These are phyloP conservation scores for Molorchus minor DNA, from an alignment of 2,888 invertebrate species.

Conservation along the genomic window DNA sequence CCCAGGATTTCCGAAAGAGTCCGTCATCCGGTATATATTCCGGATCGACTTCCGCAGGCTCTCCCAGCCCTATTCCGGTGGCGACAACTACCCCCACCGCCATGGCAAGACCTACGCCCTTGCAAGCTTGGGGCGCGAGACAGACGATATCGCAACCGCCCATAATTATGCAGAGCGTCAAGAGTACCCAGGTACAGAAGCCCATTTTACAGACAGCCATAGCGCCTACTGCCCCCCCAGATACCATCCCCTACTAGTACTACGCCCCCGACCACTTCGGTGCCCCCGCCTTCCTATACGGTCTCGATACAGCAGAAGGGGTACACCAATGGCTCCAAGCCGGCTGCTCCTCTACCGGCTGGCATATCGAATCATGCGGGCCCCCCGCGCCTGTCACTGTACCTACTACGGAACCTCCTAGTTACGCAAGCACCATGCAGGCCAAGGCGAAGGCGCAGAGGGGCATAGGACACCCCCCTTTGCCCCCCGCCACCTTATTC, in stretches of 20 bases:
- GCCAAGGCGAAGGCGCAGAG: constrained; percentile 68
- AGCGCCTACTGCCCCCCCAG: constrained; percentile 84
- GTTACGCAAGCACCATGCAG: constrained; percentile 92
- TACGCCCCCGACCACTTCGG: constrained; percentile 67
- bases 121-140: constrained; percentile 84
- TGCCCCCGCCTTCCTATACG: constrained; percentile 85
- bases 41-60: constrained; percentile 81
- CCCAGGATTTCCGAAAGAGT: constrained; percentile 81
- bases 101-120: constrained; percentile 81
- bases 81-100: constrained; percentile 66
- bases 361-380: constrained; percentile 60
- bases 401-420: constrained; percentile 89
- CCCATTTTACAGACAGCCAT: constrained; percentile 95
- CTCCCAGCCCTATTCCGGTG: constrained; percentile 80
- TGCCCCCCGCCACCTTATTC: constrained; percentile 76
- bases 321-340: constrained; percentile 57
- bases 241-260: constrained; percentile 65
- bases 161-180: constrained; percentile 96
- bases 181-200: constrained; percentile 94
- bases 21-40: constrained; percentile 89
- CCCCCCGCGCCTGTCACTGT: constrained; percentile 58
- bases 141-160: constrained; percentile 92
- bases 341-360: constrained; percentile 59
- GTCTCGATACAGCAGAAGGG: constrained; percentile 80
- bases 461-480: constrained; percentile 72